Evolutionary conservation across 1,140 invertebrate genomes (phyloP), one percentile per base, ranked within the genome.

Genomic region (Drosophila pseudoobscura): DNA sequence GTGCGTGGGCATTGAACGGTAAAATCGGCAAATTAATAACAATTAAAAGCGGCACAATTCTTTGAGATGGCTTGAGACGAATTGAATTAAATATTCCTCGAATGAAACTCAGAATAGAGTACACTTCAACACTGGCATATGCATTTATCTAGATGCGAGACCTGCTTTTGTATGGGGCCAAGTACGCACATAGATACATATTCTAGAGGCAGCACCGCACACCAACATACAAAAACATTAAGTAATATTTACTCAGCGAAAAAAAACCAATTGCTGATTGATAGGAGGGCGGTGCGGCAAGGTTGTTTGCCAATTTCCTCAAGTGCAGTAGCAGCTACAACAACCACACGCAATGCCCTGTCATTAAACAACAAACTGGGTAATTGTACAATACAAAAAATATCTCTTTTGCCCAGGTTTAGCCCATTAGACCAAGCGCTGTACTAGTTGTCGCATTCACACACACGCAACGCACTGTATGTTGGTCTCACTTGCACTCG

Each of bases 161-260:
- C 35, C 29, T 52, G 35, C 41, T 20, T 39, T 15, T 53, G 49
- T 44, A 26, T 59, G 52, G 22, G 41, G 52, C 9, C 45, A 62
- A 24, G 31, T 49, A 63, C 63, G 63, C 70, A 85, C 69, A 78
- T 75, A 87, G 78, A 88, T 87, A 85, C 83, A 88, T 87, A 88
- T 88, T 87, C 80, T 76, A 68, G 65, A 64, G 62, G 59, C 77
- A 79, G 35, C 35, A 11, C 11, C 11, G 35, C 65, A 83, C 71
- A 84, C 75, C 55, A 71, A 83, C 76, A 71, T 80, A 83, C 75
- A 61, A 78, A 64, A 70, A 75, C 78, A 85, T 85, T 85, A 85
- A 85, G 82, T 85, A 85, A 85, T 85, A 85, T 85, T 85, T 85
- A 82, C 78, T 87, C 60, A 56, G 65, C 61, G 60, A 47, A 75